These are phyloP conservation scores for Diaprepes abbreviatus DNA, from an alignment of 2,888 invertebrate genomes.

Conservation along the genomic window DNA sequence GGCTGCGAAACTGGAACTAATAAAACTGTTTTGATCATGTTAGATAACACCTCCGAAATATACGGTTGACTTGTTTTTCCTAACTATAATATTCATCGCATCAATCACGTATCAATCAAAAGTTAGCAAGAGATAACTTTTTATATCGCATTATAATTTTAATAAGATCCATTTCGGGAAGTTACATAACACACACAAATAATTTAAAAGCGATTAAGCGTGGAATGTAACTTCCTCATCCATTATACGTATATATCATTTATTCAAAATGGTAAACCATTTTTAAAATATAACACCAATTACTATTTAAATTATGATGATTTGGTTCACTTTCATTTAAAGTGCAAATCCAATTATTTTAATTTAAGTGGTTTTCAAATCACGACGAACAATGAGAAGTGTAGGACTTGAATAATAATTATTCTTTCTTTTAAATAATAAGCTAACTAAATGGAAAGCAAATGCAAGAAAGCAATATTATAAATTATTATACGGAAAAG, in stretches of 20 bases:
- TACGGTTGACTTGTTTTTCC: background rate
- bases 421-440: background rate
- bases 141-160: background rate
- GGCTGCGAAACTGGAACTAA: too few relatives aligned
- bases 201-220: background rate
- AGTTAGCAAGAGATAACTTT: background rate
- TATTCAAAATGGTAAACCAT: background rate
- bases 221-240: background rate
- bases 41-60: background rate
- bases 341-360: conserved; percentile 8
- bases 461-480: too few relatives aligned
- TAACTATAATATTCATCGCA: too few relatives aligned
- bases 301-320: conserved; percentile 4
- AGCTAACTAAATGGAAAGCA: too few relatives aligned
- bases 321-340: conserved; percentile 10
- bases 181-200: background rate
- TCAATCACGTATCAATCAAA: background rate
- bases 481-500: too few relatives aligned
- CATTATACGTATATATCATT: background rate
- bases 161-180: background rate
- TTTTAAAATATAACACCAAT: conserved; percentile 1
- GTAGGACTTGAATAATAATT: background rate
- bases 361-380: background rate
- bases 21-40: too few relatives aligned
- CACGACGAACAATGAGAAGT: background rate